Evolutionary conservation across 2,113 vertebrate genomes (phyloP), one percentile per base, ranked within the genome.

Genomic region (Sclerurus mexicanus): DNA sequence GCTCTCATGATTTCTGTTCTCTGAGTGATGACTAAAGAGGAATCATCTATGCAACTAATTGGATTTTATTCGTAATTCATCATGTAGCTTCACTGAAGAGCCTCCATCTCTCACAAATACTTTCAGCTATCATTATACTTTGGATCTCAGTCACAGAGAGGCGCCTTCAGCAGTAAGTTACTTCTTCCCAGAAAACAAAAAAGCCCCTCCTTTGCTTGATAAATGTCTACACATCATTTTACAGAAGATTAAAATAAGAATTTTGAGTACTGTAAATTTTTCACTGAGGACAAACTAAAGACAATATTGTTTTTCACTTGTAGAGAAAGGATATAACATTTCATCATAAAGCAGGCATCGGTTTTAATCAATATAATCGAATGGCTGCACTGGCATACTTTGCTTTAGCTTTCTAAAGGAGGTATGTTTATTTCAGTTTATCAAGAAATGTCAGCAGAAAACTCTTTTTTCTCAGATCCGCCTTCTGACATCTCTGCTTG

Each of bases 61-160:
- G 47, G 42, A 28, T 86, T 97, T 86, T 89, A 84, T 95, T 81
- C 92, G 50, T 92, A 93, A 93, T 95, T 95, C 89, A 90, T 87
- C 88, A 85, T 59, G 67, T 63, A 90, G 67, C 49, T 92, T 77
- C 68, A 69, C 46, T 77, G 50, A 91, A 83, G 37, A 89, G 55
- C 30, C 52, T 92, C 59, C 39, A 86, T 60, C 42, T 88, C 63
- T 83, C 83, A 74, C 30, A 84, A 92, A 86, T 67, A 74, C 58
- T 88, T 83, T 46, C 68, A 95, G 64, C 60, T 95, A 59, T 81
- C 64, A 39, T 86, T 88, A 77, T 84, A 95, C 68, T 64, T 92
- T 56, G 68, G 35, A 84, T 84, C 52, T 88, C 79, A 62, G 21
- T 74, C 46, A 71, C 14, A 80, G 12, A 74, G 46, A 88, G 25